Percentiles rank a stretch among this genome's conserved stretches.
Conservation (phyloP, 2,888 invertebrate genomes). For the Eupsilia transversa region DNA sequence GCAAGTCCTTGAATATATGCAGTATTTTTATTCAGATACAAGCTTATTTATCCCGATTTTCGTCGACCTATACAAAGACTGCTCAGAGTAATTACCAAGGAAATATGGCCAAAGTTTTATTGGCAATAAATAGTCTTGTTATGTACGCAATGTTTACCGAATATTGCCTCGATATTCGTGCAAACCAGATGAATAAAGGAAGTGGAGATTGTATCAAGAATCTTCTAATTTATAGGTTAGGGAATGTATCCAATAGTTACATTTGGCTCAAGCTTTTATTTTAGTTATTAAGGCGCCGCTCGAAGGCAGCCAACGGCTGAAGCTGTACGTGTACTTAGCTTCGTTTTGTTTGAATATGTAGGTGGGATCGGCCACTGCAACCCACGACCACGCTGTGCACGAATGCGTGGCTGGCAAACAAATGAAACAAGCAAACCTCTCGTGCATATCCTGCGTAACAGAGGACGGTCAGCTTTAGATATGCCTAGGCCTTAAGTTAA, state of each 20-base stretch:
- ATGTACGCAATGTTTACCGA: constrained; percentile 49
- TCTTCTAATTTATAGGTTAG: constrained; percentile 32
- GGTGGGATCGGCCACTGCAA: background rate
- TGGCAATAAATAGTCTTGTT: constrained; percentile 52
- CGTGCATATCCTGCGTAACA: background rate
- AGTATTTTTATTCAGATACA: constrained; percentile 6
- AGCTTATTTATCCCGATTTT: constrained; percentile 13
- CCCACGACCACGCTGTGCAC: background rate
- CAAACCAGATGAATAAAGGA: constrained; percentile 43
- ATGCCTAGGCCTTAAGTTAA: background rate
- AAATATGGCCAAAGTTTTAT: constrained; percentile 58
- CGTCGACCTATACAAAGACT: constrained; percentile 14
- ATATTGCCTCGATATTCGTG: constrained; percentile 32
- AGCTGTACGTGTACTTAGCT: background rate
- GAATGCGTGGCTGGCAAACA: background rate
- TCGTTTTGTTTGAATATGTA: background rate
- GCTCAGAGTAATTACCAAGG: constrained; percentile 37
- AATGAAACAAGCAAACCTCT: background rate
- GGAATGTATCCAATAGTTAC: constrained; percentile 7
- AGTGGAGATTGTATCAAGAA: constrained; percentile 40
- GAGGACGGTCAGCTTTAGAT: background rate
- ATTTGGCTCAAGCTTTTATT: background rate
- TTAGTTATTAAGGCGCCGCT: background rate
- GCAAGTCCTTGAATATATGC: background rate
- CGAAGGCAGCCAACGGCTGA: background rate